phyloP scores from a whole-genome alignment of 1,140 invertebrate genomes.

The Drosophila nebulosa region DNA sequence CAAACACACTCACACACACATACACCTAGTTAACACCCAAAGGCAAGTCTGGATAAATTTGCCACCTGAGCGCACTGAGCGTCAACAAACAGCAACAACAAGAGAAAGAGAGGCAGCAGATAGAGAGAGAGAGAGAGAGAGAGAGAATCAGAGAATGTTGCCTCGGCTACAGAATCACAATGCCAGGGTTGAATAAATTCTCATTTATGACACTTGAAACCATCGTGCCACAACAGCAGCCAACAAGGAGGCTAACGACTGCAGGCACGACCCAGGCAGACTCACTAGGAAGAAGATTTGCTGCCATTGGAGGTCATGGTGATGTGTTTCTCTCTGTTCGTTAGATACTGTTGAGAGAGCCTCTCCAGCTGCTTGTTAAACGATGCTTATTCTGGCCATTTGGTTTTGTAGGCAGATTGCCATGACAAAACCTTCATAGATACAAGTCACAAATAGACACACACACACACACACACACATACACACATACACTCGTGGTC shows the following conservation, averaged over 20 bases:
- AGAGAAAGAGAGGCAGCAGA: not conserved
- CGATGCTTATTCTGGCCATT: slow-evolving; percentile 6
- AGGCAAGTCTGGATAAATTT: slow-evolving; percentile 54
- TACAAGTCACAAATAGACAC: slow-evolving; percentile 28
- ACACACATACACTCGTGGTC: not conserved
- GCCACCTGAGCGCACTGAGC: slow-evolving; percentile 58
- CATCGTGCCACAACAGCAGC: slow-evolving; percentile 3
- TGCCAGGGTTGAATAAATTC: slow-evolving; percentile 72
- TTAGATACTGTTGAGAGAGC: slow-evolving; percentile 17
- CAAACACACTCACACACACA: too few species aligned
- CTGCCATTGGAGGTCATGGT: slow-evolving; percentile 16
- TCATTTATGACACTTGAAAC: slow-evolving; percentile 78
- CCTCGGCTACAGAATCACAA: slow-evolving; percentile 59
- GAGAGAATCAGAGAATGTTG: not conserved
- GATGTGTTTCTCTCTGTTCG: slow-evolving; percentile 31
- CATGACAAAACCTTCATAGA: slow-evolving; percentile 24
- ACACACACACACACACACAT: not conserved
- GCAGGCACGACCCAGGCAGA: slow-evolving; percentile 25
- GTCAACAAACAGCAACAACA: slow-evolving; percentile 39
- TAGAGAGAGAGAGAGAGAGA: not conserved
- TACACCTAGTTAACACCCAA: not conserved
- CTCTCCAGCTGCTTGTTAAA: slow-evolving; percentile 17
- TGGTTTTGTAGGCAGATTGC: slow-evolving; percentile 29
- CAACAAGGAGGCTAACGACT: not conserved
- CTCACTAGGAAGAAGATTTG: slow-evolving; percentile 26